A percentile compares a stretch with the other conserved stretches of the same genome.
These are phyloP conservation scores for Mythimna impura DNA, from an alignment of 2,888 invertebrate species.

Conservation along the genomic window DNA sequence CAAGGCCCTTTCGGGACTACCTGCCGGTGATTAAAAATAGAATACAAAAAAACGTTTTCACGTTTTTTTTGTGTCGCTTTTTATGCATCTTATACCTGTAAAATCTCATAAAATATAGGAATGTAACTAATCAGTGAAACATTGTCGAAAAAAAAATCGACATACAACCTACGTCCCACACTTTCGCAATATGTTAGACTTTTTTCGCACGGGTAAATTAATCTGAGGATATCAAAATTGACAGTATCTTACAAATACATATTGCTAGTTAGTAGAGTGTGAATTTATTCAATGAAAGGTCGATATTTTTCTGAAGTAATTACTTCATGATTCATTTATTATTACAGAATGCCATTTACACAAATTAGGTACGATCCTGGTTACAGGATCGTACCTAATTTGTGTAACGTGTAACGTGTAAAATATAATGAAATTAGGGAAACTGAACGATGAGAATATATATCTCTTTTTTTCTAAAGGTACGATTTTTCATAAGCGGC, in stretches of 20 bases:
- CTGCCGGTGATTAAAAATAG: no score
- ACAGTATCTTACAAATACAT: constrained; percentile 19
- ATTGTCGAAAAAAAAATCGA: background rate
- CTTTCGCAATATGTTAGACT: background rate
- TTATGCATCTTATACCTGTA: constrained; percentile 7
- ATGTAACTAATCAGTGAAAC: background rate
- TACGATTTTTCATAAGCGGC: no score
- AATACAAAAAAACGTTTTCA: no score
- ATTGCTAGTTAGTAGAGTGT: constrained; percentile 1
- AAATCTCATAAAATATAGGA: constrained; percentile 11
- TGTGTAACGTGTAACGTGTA: no score
- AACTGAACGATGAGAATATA: background rate
- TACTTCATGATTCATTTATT: background rate
- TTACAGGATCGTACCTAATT: no score
- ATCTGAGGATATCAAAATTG: constrained; percentile 9
- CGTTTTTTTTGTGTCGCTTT: no score
- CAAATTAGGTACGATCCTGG: background rate
- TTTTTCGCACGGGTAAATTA: constrained; percentile 24
- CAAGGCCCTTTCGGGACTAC: no score
- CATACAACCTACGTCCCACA: background rate
- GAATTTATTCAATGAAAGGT: constrained; percentile 6
- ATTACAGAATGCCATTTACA: background rate
- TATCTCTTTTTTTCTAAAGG: no score
- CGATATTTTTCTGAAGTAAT: background rate
- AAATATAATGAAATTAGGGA: background rate